Conservation (phyloP, 2,888 invertebrate genomes). For the Diaphora mendica region DNA sequence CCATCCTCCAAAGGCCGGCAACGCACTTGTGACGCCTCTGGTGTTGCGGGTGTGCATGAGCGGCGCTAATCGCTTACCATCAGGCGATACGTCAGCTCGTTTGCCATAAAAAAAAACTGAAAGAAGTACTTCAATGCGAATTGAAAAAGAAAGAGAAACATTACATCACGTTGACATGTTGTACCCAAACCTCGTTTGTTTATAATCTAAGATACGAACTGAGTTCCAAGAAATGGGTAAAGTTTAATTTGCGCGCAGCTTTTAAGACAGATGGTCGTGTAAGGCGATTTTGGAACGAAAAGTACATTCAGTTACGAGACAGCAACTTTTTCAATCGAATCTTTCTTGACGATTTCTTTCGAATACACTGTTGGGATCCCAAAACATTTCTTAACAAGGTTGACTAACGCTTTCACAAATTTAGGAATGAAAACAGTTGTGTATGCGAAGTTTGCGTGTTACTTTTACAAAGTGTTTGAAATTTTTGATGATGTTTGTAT, state of each 20-base stretch:
- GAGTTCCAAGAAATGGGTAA: slow-evolving; percentile 25
- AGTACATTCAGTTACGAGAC: slow-evolving; percentile 29
- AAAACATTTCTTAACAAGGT: not conserved
- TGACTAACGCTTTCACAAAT: not conserved
- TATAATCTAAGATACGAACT: slow-evolving; percentile 19
- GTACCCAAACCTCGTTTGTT: slow-evolving; percentile 6
- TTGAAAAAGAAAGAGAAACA: not conserved
- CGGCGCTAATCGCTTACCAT: too few species aligned
- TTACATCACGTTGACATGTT: not conserved
- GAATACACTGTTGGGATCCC: not conserved
- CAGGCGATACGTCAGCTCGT: too few species aligned
- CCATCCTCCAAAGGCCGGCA: too few species aligned
- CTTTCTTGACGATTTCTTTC: slow-evolving; percentile 19
- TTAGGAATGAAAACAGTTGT: not conserved
- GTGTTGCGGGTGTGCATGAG: too few species aligned
- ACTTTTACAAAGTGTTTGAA: not conserved
- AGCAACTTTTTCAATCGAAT: slow-evolving; percentile 46
- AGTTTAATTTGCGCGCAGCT: slow-evolving; percentile 41
- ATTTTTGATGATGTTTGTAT: not conserved
- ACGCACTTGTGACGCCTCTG: too few species aligned
- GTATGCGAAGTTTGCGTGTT: not conserved
- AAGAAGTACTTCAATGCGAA: not conserved
- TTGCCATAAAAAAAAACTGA: too few species aligned
- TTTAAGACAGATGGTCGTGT: slow-evolving; percentile 29
- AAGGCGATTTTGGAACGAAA: slow-evolving; percentile 36